Evolutionary conservation across 2,888 invertebrate genomes (phyloP), one percentile per base, ranked within the genome.

Genomic region (Melinaea menophilus): DNA sequence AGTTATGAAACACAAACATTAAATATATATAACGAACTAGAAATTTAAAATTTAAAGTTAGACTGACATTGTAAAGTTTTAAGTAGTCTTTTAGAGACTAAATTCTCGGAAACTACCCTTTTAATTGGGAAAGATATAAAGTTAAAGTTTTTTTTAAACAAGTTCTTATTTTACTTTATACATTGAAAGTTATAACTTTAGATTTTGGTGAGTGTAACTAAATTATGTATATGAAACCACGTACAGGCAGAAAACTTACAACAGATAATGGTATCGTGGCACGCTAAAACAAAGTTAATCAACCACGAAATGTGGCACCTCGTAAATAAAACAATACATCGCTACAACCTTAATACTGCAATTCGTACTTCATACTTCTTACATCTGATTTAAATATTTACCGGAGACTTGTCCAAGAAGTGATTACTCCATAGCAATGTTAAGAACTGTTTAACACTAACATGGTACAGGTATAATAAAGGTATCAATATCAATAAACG

Each of bases 231-330:
- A 51, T 31, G 31, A 31, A 51, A 9, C 41, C 54, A 41, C 3
- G 22, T 51, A 11, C n/a, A 37, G 45, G 35, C 56, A n/a, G 51
- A 59, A 63, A 63, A 58, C 56, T 55, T 48, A 63, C 46, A 41
- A 45, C n/a, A 37, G 41, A 57, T 66, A 66, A 69, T 69, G 63
- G 59, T 9, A 5, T 22, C 46, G 11, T 37, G 58, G 56, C 69
- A 69, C 67, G 69, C 69, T 45, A 69, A 58, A 31, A 35, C 54
- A 47, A 55, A 67, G 62, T 65, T 60, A 69, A 65, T 69, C 69
- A 67, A 65, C 64, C 45, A 22, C 34, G 59, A 41, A 58, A 65
- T 63, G 56, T 67, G 47, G 58, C 67, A 67, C 67, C 67, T 67
- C 61, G 59, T 65, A 65, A 67, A 65, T 51, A 51, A 51, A 51